Percentiles rank a stretch among this genome's conserved stretches.
Conservation (phyloP, 2,888 invertebrate species). For the Caenorhabditis imperialis region DNA sequence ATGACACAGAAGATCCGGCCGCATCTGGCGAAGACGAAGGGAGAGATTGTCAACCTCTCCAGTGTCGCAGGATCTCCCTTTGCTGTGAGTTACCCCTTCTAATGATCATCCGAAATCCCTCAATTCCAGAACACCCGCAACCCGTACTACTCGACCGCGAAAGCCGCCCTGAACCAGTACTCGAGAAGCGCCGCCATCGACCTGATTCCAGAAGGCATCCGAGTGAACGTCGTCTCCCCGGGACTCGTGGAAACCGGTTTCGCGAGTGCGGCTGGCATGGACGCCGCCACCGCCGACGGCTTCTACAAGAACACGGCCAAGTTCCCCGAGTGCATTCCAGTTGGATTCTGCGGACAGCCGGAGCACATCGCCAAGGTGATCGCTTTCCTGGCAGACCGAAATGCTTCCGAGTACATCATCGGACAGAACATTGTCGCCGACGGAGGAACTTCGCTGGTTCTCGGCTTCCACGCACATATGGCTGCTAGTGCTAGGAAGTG, state of each 20-base stretch:
- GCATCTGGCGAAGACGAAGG: conserved; percentile 18
- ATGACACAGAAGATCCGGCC: conserved; percentile 25
- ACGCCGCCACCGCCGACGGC: background rate
- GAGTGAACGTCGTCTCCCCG: conserved; percentile 1
- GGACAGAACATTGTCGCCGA: conserved; percentile 51
- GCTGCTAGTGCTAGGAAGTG: background rate
- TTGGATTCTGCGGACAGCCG: conserved; percentile 38
- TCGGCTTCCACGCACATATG: conserved; percentile 11
- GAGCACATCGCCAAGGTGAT: conserved; percentile 41
- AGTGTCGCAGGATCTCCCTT: conserved; percentile 23
- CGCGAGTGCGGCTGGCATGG: background rate
- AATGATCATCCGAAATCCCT: too few species aligned
- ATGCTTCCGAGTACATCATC: conserved; percentile 45
- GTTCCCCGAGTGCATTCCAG: conserved; percentile 17
- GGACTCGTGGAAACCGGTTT: background rate
- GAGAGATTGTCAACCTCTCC: conserved; percentile 40
- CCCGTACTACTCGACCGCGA: conserved; percentile 14
- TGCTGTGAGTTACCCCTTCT: conserved; percentile 14
- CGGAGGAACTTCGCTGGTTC: conserved; percentile 12
- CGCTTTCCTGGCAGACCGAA: conserved; percentile 50
- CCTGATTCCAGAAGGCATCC: conserved; percentile 12
- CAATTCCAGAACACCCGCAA: conserved; percentile 7
- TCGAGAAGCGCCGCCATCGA: conserved; percentile 14
- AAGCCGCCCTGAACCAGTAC: conserved; percentile 20
- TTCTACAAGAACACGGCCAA: background rate